Evolutionary conservation across 2,888 invertebrate genomes (phyloP).

Genomic region (Watsonalla cultraria): DNA sequence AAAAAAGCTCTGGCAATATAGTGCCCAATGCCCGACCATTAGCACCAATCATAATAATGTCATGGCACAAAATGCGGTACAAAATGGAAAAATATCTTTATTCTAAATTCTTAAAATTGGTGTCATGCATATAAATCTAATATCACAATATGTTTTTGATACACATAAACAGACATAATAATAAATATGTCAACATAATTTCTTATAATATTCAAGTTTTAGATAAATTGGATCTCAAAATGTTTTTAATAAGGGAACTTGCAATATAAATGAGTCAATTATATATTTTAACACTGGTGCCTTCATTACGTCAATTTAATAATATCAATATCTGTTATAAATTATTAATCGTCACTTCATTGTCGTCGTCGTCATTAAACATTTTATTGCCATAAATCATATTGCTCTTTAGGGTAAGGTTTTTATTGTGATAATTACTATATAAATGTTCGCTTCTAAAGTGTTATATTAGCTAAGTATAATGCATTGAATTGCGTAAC

Average conservation of each 20-base stretch:
- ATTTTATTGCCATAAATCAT: slow-evolving; percentile 2
- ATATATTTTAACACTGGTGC: slow-evolving; percentile 5
- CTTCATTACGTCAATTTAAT: slow-evolving; percentile 3
- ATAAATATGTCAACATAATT: neutral
- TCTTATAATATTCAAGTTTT: neutral
- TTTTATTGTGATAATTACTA: slow-evolving; percentile 32
- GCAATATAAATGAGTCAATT: slow-evolving; percentile 12
- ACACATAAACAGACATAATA: neutral
- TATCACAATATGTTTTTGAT: neutral
- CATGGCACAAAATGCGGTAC: no score
- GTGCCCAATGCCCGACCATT: no score
- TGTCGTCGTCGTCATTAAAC: neutral
- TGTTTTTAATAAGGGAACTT: slow-evolving; percentile 16
- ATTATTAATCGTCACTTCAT: neutral
- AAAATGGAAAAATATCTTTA: no score
- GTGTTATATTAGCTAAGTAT: neutral
- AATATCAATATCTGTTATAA: neutral
- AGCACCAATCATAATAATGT: no score
- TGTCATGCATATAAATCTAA: no score
- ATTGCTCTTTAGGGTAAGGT: slow-evolving; percentile 9
- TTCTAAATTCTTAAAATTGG: no score
- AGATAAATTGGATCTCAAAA: slow-evolving; percentile 25
- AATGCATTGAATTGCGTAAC: neutral
- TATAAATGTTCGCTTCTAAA: slow-evolving; percentile 6
- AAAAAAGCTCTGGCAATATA: no score